Evolutionary conservation across 2,797 vertebrate species (phyloP).

Genomic region (Cetoscarus ocellatus): DNA sequence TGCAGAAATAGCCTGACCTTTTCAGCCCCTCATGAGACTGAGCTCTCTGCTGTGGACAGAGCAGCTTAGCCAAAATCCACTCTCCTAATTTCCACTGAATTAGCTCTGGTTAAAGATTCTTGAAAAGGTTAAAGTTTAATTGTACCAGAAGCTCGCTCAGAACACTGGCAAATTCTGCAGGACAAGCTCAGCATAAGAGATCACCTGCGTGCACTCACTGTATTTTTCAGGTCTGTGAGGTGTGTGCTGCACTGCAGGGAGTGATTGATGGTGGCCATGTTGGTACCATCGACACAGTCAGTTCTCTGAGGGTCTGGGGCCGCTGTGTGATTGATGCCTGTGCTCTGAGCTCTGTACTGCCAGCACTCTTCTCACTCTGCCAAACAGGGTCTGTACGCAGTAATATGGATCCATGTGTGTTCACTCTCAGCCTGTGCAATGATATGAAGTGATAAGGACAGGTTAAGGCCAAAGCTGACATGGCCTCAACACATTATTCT

Average conservation of each 20-base stretch:
- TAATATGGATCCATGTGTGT: slow-evolving; percentile 10
- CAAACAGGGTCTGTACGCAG: slow-evolving; percentile 9
- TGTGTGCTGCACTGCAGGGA: slow-evolving; percentile 2
- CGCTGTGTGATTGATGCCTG: slow-evolving; percentile 50
- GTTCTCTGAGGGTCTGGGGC: slow-evolving; percentile 30
- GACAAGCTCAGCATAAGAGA: neutral
- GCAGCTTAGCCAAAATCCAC: neutral
- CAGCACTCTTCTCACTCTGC: slow-evolving; percentile 25
- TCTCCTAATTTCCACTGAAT: slow-evolving; percentile 21
- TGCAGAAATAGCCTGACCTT: slow-evolving; percentile 3
- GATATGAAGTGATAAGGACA: neutral
- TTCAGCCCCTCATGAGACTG: neutral
- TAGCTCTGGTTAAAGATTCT: slow-evolving; percentile 12
- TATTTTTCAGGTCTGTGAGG: slow-evolving; percentile 24
- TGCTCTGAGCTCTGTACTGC: slow-evolving; percentile 24
- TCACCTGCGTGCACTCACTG: slow-evolving; percentile 11
- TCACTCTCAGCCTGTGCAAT: slow-evolving; percentile 6
- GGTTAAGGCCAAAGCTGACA: too few relatives aligned
- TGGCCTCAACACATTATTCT: too few relatives aligned
- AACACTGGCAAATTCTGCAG: neutral
- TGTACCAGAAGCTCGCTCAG: neutral
- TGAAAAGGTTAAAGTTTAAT: slow-evolving; percentile 4
- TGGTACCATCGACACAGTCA: slow-evolving; percentile 36
- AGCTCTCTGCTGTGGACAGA: slow-evolving; percentile 7
- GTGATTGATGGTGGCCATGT: slow-evolving; percentile 56